Evolutionary conservation across 2,888 invertebrate species (phyloP).

Genomic region (Nesidiocoris tenuis): DNA sequence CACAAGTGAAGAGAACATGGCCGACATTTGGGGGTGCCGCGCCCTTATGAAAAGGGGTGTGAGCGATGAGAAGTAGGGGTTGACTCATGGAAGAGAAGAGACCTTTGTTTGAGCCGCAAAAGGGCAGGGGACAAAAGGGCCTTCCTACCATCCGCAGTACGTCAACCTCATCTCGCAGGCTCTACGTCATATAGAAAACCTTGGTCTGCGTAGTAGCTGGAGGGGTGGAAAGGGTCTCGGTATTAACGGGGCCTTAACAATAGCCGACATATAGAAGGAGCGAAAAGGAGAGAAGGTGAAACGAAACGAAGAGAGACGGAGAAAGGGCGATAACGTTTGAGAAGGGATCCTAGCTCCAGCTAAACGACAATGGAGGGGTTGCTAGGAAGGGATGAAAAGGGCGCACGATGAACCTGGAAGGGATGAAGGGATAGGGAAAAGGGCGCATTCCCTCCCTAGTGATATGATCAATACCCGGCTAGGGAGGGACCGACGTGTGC

Average conservation of each 20-base stretch:
- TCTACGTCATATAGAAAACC: neutral
- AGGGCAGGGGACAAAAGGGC: conserved; percentile 30
- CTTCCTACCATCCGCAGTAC: conserved; percentile 1
- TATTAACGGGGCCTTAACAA: conserved; percentile 34
- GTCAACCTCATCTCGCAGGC: conserved; percentile 6
- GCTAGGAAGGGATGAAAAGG: conserved; percentile 15
- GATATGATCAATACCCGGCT: conserved; percentile 39
- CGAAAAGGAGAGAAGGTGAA: neutral
- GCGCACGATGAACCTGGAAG: neutral
- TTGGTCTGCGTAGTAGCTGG: neutral
- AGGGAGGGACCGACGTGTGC: neutral
- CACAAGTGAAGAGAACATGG: conserved; percentile 30
- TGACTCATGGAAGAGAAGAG: conserved; percentile 16
- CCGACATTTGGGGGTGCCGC: conserved; percentile 29
- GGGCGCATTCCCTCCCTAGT: conserved; percentile 3
- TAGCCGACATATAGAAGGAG: conserved; percentile 4
- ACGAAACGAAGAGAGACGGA: too few relatives aligned
- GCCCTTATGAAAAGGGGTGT: conserved; percentile 27
- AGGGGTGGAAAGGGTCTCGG: conserved; percentile 4
- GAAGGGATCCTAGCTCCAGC: conserved; percentile 14
- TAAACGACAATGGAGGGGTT: conserved; percentile 15
- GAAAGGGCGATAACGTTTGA: conserved; percentile 39
- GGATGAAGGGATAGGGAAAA: neutral
- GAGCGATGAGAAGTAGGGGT: neutral
- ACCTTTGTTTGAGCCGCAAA: conserved; percentile 41